phyloP scores from a whole-genome alignment of 92 coral and sea anemone genomes.

The Epizoanthus scotinus region DNA sequence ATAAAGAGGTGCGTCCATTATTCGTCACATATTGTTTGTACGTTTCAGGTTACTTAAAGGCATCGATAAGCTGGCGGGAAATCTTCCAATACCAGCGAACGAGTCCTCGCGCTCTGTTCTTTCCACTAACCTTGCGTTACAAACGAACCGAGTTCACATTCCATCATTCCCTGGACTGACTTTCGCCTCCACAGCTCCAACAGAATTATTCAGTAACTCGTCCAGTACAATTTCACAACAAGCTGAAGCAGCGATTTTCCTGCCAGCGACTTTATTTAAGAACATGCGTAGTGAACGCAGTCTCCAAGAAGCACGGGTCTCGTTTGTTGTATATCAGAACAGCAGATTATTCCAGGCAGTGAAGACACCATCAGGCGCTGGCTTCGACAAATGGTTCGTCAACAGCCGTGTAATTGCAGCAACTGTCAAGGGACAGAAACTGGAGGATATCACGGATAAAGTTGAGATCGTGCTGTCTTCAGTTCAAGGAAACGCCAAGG shows the following conservation, averaged over 20 bases:
- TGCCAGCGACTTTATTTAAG: conserved; percentile 50
- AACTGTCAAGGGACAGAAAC: conserved; percentile 36
- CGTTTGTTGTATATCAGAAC: conserved; percentile 64
- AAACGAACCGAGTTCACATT: conserved; percentile 50
- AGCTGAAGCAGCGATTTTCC: conserved; percentile 51
- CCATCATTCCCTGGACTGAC: conserved; percentile 57
- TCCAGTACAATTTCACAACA: too few relatives aligned
- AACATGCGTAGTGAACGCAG: conserved; percentile 8
- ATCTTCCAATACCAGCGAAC: conserved; percentile 53
- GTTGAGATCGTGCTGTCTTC: conserved; percentile 51
- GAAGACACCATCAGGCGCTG: conserved; percentile 34
- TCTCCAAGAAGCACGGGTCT: conserved; percentile 47
- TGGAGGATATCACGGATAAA: conserved; percentile 42
- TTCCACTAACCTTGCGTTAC: conserved; percentile 57
- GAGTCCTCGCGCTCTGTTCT: conserved; percentile 45
- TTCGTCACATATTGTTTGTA: too few relatives aligned
- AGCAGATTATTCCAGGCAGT: conserved; percentile 66
- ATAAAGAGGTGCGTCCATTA: too few relatives aligned
- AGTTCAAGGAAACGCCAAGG: background rate
- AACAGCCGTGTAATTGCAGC: conserved; percentile 50
- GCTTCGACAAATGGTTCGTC: background rate
- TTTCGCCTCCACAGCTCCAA: conserved; percentile 41
- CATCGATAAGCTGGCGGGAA: conserved; percentile 58
- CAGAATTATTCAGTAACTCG: conserved; percentile 32
- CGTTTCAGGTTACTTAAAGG: conserved; percentile 55